Conservation (phyloP, 2,888 invertebrate species). For the Galeruca laticollis region DNA sequence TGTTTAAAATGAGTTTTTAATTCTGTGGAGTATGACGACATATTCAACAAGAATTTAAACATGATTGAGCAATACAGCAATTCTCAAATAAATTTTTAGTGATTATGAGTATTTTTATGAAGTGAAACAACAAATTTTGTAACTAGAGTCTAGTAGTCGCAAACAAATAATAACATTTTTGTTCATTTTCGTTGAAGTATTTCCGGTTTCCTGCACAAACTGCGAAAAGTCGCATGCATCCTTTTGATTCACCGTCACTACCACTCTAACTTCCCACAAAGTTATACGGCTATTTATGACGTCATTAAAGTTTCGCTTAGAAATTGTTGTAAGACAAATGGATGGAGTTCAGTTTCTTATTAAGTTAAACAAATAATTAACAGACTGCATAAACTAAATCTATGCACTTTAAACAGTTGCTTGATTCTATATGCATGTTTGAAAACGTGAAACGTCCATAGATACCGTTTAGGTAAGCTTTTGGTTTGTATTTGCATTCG, state of each 20-base stretch:
- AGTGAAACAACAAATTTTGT: too few species aligned
- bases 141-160: too few species aligned
- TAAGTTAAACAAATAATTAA: not conserved
- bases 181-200: not conserved
- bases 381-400: not conserved
- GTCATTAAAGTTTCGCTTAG: slow-evolving; percentile 2
- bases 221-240: not conserved
- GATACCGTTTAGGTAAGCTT: not conserved
- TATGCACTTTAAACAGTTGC: not conserved
- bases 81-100: too few species aligned
- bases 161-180: too few species aligned
- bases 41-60: too few species aligned
- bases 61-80: too few species aligned
- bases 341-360: not conserved
- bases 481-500: not conserved
- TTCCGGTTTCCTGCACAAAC: not conserved
- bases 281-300: slow-evolving; percentile 6
- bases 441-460: not conserved
- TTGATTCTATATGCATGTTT: not conserved
- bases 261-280: not conserved
- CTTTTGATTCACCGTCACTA: not conserved
- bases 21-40: too few species aligned
- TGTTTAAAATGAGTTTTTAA: too few species aligned
- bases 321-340: slow-evolving; percentile 1
- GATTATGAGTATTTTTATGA: too few species aligned